phyloP scores from a whole-genome alignment of 2,113 vertebrate species.

The Muntiacus reevesi region DNA sequence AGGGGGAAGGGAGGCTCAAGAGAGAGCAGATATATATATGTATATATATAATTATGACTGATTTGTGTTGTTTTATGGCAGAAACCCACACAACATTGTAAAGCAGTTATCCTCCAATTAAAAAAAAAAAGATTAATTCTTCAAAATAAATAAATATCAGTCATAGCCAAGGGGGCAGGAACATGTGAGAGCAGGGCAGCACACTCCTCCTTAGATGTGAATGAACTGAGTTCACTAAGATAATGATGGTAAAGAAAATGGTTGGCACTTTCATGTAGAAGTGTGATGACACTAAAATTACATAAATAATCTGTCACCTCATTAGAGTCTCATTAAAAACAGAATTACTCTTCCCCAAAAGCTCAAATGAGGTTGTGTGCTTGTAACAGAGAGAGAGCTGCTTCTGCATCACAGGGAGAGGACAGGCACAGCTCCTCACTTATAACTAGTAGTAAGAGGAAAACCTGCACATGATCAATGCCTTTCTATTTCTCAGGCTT shows the following conservation, averaged over 20 bases:
- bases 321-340: constrained; percentile 48
- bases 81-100: background rate
- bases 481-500: background rate
- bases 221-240: background rate
- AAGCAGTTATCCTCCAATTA: background rate
- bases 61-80: background rate
- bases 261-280: background rate
- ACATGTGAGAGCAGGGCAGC: background rate
- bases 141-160: background rate
- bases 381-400: background rate
- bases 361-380: background rate
- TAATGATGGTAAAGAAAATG: background rate
- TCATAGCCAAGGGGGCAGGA: background rate
- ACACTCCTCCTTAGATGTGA: background rate
- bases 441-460: background rate
- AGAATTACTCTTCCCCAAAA: constrained; percentile 44
- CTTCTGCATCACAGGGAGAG: background rate
- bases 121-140: background rate
- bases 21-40: fast-evolving
- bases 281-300: constrained; percentile 18
- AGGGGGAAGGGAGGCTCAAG: background rate
- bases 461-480: background rate
- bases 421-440: background rate
- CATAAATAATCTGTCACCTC: constrained; percentile 17
- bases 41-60: background rate